Conservation (phyloP, 2,888 invertebrate species). For the Thereva nobilitata region DNA sequence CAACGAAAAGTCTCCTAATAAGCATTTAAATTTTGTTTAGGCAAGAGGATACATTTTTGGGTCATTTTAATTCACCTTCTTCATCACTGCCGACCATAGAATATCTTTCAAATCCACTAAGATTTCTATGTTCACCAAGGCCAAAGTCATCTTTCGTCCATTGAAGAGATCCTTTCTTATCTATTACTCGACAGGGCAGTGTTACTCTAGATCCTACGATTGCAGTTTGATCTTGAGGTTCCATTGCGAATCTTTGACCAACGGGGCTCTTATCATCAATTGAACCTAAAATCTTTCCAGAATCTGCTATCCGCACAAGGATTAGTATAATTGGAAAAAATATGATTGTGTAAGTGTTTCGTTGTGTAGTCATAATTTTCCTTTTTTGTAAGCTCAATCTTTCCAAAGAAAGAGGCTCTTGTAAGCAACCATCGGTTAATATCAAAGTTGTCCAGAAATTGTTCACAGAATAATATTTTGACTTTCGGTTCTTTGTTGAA, state of each 20-base stretch:
- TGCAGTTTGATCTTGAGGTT: conserved; percentile 90
- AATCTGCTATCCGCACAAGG: conserved; percentile 39
- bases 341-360: conserved; percentile 39
- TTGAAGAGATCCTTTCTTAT: conserved; percentile 86
- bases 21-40: neutral
- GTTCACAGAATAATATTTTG: no score
- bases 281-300: conserved; percentile 21
- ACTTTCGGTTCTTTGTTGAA: no score
- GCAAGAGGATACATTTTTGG: neutral
- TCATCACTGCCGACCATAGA: conserved; percentile 95
- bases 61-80: conserved; percentile 70
- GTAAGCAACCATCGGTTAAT: no score
- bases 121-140: conserved; percentile 84
- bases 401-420: no score
- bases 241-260: conserved; percentile 87
- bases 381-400: no score
- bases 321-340: conserved; percentile 41
- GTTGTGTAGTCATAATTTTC: conserved; percentile 36
- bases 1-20: conserved; percentile 84
- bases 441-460: no score
- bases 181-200: conserved; percentile 85
- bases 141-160: conserved; percentile 99
- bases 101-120: conserved; percentile 91
- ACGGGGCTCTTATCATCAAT: conserved; percentile 31
- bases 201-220: conserved; percentile 87